These are phyloP conservation scores for Timema cristinae DNA, from an alignment of 2,888 invertebrate genomes.

Conservation along the genomic window DNA sequence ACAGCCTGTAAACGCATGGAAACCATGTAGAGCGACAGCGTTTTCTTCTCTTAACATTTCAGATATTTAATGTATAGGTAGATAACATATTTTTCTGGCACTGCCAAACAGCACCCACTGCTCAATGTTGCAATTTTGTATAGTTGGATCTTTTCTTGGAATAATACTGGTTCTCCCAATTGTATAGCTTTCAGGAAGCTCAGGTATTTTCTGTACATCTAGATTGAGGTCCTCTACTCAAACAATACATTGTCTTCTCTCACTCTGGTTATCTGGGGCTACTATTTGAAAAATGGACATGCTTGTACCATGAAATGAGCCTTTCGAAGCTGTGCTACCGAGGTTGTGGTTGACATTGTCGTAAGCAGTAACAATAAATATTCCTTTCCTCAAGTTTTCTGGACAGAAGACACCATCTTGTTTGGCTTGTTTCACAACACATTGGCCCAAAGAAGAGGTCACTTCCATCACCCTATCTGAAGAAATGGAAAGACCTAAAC, in stretches of 20 bases:
- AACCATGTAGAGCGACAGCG: too few species aligned
- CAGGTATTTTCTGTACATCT: neutral
- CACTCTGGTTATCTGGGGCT: neutral
- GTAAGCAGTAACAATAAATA: neutral
- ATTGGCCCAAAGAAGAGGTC: neutral
- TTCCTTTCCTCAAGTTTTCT: conserved; percentile 8
- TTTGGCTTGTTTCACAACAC: conserved; percentile 2
- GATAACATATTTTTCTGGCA: too few species aligned
- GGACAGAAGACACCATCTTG: conserved; percentile 9
- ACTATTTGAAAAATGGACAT: conserved; percentile 10
- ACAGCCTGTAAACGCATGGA: too few species aligned
- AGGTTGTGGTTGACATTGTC: neutral
- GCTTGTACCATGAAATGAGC: neutral
- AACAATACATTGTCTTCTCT: neutral
- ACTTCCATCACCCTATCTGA: neutral
- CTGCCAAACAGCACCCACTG: too few species aligned
- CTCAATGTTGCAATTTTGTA: too few species aligned
- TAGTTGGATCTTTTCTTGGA: neutral
- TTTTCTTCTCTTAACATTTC: too few species aligned
- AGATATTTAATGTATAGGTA: too few species aligned
- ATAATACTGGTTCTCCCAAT: conserved; percentile 6
- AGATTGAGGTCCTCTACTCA: neutral
- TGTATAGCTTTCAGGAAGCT: neutral
- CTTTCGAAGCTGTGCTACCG: neutral
- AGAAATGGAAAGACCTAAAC: neutral